Conservation (phyloP, 2,888 invertebrate species). For the Encarsia formosa region DNA sequence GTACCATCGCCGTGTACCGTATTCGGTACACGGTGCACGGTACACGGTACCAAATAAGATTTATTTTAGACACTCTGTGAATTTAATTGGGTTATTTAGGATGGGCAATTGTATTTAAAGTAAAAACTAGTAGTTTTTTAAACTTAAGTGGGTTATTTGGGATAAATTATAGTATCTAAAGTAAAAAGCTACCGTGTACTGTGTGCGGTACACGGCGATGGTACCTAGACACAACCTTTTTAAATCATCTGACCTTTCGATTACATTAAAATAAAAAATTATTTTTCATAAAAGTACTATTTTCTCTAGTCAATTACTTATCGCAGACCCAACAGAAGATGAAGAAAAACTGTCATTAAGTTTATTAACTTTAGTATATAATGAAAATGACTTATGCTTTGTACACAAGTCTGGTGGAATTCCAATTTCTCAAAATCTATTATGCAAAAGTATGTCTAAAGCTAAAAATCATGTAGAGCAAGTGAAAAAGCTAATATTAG, state of each 20-base stretch:
- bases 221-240: not conserved
- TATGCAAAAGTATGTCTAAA: constrained; percentile 59
- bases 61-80: too few species aligned
- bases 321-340: constrained; percentile 78
- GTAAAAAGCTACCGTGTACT: too few species aligned
- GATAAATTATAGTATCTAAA: too few species aligned
- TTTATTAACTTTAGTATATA: constrained; percentile 65
- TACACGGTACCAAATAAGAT: too few species aligned
- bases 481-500: constrained; percentile 52
- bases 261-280: not conserved
- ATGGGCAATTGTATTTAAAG: too few species aligned
- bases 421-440: constrained; percentile 57
- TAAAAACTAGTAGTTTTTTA: too few species aligned
- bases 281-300: too few species aligned
- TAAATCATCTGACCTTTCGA: not conserved
- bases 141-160: too few species aligned
- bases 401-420: constrained; percentile 70
- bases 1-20: too few species aligned
- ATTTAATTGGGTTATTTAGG: too few species aligned
- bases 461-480: constrained; percentile 59
- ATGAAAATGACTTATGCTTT: constrained; percentile 65
- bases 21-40: too few species aligned
- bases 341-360: constrained; percentile 74
- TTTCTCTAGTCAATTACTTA: constrained; percentile 56
- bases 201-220: too few species aligned